Evolutionary conservation across 2,113 vertebrate species (phyloP), one percentile per base, ranked within the genome.

Genomic region (Leptobrachium ailaonicum): DNA sequence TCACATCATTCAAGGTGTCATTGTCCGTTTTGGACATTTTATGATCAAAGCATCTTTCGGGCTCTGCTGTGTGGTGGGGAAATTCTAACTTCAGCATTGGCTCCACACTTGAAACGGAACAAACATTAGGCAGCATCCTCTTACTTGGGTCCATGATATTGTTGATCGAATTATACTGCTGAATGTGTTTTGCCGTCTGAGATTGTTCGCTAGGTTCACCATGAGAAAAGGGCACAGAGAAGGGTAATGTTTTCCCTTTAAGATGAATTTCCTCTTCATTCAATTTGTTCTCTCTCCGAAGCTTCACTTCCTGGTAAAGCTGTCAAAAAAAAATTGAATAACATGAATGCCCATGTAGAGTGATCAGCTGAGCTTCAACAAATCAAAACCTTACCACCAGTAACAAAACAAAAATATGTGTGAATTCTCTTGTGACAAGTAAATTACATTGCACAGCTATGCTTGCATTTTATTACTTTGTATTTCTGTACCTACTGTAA

Each of bases 261-360:
- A 80, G 75, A 66, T 82, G 84, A 68, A 89, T 89, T 79, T 89
- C 89, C 42, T 77, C 50, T 14, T 85, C 2, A 1, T 80, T 86
- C 75, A 93, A 90, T 41, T 85, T 89, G 83, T 73, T 88, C 75
- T 94, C 92, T 78, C 93, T 92, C 83, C 94, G 94, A 85, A 93
- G 84, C 88, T 93, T 96, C 84, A 98, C 96, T 86, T 98, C 96
- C 86, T 92, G 92, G 86, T 96, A 97, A 87, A 99, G 92, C 97
- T 99, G 85, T 60, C 67, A 89, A 41, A 56, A 73, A 73, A 58
- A 71, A 32, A 32, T 32, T 32, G 20, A 32, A 32, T 32, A 32
- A 32, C 20, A 32, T 32, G 20, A 32, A 32, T 32, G 20, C 20
- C 20, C 20, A 32, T 32, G 20, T 32, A 32, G 20, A 32, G 20